phyloP scores from a whole-genome alignment of 2,888 invertebrate species.

The Cheiracanthium punctorium region DNA sequence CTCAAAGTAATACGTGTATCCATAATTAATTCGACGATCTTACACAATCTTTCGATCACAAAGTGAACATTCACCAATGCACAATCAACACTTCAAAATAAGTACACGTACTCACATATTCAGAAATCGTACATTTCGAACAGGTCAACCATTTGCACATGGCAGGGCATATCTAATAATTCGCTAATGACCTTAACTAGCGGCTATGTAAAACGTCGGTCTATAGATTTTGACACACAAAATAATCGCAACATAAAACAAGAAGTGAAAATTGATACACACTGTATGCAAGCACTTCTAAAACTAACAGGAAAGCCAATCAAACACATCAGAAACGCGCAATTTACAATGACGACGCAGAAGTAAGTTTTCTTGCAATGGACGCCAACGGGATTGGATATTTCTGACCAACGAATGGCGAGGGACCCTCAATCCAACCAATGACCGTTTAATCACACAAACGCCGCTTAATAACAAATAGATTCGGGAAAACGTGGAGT shows the following conservation, averaged over 20 bases:
- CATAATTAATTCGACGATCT: too few relatives aligned
- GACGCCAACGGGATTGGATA: slow-evolving; percentile 69
- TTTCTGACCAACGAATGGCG: slow-evolving; percentile 68
- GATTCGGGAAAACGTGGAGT: neutral
- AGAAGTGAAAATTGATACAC: neutral
- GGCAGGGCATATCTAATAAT: too few relatives aligned
- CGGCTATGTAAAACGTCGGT: too few relatives aligned
- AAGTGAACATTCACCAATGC: too few relatives aligned
- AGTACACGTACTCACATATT: too few relatives aligned
- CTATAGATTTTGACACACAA: too few relatives aligned
- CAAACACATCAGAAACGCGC: slow-evolving; percentile 30
- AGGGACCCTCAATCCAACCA: slow-evolving; percentile 57
- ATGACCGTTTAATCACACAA: slow-evolving; percentile 65
- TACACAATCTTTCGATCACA: too few relatives aligned
- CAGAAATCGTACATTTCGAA: too few relatives aligned
- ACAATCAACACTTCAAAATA: too few relatives aligned
- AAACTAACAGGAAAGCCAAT: slow-evolving; percentile 32
- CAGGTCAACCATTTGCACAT: too few relatives aligned
- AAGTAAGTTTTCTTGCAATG: slow-evolving; percentile 61
- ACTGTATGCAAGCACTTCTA: neutral
- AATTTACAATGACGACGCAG: slow-evolving; percentile 50
- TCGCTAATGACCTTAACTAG: too few relatives aligned
- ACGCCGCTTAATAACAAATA: slow-evolving; percentile 59
- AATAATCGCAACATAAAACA: neutral
- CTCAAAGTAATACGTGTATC: slow-evolving; percentile 39